Base-by-base conservation (phyloP, 2,113 vertebrate genomes). In the Salvelinus fontinalis region DNA sequence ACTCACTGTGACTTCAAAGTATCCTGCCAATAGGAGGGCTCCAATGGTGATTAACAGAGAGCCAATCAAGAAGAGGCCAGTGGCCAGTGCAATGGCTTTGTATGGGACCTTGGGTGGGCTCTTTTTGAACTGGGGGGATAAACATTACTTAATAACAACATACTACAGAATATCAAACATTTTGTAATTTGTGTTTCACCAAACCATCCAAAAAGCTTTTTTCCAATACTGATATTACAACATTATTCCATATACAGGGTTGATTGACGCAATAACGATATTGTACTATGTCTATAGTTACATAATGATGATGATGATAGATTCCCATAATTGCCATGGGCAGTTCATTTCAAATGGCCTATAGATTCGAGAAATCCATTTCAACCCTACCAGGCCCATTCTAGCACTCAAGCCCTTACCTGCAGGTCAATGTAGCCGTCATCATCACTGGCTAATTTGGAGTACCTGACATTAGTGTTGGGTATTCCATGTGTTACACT, bases 361-460 rank as follows among this genome's bases (percentile, higher is more conserved):
- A 44, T 44, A 44, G 39, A 44, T 11, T 11, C 39, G 9, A 44
- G 8, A 44, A 2, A 44, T 44, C 39, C 39, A 44, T 44, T 44
- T 9, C 39, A 44, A 12, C 39, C 1, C 54, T 57, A 9, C 16
- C 27, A 0, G 2, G 27, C 27, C 1, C 1, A 44, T 44, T 44
- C 39, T 44, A 44, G 39, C 39, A 12, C 39, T 44, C 39, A 44
- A 44, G 0, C 1, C 54, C 75, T 88, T 82, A 98, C 97, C 97
- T 99, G 98, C 83, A 99, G 89, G 83, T 99, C 98, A 24, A 96
- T 99, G 90, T 99, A 99, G 11, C 97, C 97, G 74, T 99, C 97
- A 1, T 99, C 97, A 1, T 95, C 96, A 85, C 92, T 94, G 26
- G 96, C 89, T 59, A 99, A 91, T 83, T 95, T 95, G 65, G 97